These are phyloP conservation scores for Plagodis pulveraria DNA, from an alignment of 2,888 invertebrate genomes.

Conservation along the genomic window DNA sequence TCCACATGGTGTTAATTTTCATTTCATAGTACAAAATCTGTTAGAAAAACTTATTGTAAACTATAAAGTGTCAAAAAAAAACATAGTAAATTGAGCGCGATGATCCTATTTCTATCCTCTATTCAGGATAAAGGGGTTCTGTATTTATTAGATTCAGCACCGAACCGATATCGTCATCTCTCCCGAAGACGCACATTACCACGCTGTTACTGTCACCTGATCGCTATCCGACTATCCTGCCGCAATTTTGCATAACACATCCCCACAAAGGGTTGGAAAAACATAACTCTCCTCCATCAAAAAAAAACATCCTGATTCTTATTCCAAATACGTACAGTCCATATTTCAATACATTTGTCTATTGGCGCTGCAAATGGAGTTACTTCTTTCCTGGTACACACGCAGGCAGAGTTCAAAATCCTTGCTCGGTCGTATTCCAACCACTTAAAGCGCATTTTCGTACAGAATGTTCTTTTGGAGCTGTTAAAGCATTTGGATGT, in stretches of 20 bases:
- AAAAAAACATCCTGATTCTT: constrained; percentile 6
- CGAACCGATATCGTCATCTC: constrained; percentile 22
- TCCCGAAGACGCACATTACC: constrained; percentile 29
- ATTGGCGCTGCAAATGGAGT: constrained; percentile 6
- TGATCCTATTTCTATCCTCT: neutral
- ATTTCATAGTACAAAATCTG: no score
- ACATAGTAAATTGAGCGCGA: neutral
- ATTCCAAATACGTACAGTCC: constrained; percentile 15
- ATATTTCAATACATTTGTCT: constrained; percentile 15
- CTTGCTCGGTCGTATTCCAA: constrained; percentile 13
- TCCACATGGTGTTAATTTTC: no score
- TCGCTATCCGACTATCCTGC: constrained; percentile 37
- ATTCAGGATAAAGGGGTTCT: neutral
- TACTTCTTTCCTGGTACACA: neutral
- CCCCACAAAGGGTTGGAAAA: constrained; percentile 46
- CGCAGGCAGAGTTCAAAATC: constrained; percentile 8
- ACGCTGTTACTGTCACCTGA: constrained; percentile 38
- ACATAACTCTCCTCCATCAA: constrained; percentile 4
- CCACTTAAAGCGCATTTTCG: constrained; percentile 17
- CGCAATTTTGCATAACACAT: constrained; percentile 50
- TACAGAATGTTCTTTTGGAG: constrained; percentile 2
- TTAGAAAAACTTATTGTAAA: no score
- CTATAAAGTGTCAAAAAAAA: no score
- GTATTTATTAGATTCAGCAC: constrained; percentile 3
- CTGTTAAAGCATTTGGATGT: constrained; percentile 12